phyloP scores from a whole-genome alignment of 2,797 vertebrate genomes.

The Melanotaenia nigrans region DNA sequence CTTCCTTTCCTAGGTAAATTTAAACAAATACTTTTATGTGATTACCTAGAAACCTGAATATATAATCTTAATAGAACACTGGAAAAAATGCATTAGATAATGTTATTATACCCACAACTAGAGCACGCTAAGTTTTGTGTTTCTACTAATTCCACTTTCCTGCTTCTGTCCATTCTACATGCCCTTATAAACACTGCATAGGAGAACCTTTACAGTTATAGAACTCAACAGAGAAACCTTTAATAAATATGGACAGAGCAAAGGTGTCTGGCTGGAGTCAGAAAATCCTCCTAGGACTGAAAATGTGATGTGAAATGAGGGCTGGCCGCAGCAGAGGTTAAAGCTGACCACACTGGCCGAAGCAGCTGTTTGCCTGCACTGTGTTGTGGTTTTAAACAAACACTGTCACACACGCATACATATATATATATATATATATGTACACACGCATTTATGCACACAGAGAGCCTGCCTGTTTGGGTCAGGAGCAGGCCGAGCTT shows the following conservation, averaged over 20 bases:
- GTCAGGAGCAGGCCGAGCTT: conserved; percentile 44
- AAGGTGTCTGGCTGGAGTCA: conserved; percentile 44
- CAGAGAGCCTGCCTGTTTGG: conserved; percentile 42
- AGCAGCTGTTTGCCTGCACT: conserved; percentile 61
- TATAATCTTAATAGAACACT: too few species aligned
- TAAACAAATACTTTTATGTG: too few species aligned
- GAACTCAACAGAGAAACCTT: conserved; percentile 41
- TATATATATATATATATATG: conserved; percentile 28
- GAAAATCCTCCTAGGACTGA: conserved; percentile 47
- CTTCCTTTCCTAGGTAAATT: too few species aligned
- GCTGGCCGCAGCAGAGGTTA: conserved; percentile 54
- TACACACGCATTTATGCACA: conserved; percentile 30
- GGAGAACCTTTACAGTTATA: conserved; percentile 33
- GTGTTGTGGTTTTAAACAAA: conserved; percentile 75
- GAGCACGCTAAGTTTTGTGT: conserved; percentile 10
- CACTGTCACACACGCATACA: conserved; percentile 48
- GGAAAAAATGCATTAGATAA: conserved; percentile 9
- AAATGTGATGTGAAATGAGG: conserved; percentile 48
- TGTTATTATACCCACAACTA: conserved; percentile 13
- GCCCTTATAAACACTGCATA: conserved; percentile 4
- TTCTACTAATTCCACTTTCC: conserved; percentile 3
- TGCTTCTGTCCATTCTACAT: conserved; percentile 33
- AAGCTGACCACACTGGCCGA: conserved; percentile 57
- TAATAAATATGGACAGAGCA: conserved; percentile 60
- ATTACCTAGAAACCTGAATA: too few species aligned